phyloP scores from a whole-genome alignment of 1,140 invertebrate species.

The Oryctes rhinoceros region DNA sequence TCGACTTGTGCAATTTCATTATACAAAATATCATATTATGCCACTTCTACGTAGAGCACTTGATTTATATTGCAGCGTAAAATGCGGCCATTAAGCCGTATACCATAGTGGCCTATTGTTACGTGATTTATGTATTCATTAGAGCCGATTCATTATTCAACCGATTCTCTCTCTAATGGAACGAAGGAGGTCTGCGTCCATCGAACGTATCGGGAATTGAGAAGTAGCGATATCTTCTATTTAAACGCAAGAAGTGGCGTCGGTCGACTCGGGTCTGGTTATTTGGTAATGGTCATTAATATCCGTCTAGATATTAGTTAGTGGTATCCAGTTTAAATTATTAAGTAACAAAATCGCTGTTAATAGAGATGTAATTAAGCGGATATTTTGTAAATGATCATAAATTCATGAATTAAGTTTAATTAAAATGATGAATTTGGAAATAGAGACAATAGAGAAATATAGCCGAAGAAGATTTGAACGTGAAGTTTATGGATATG shows the following conservation, averaged over 20 bases:
- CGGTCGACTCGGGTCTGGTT: not conserved
- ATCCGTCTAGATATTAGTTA: not conserved
- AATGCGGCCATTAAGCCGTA: constrained; percentile 17
- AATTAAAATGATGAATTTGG: too few relatives aligned
- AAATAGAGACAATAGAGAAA: too few relatives aligned
- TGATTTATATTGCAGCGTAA: constrained; percentile 26
- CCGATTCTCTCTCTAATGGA: constrained; percentile 12
- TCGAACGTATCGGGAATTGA: not conserved
- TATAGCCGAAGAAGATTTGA: too few relatives aligned
- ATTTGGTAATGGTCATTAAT: constrained; percentile 19
- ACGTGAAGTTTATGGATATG: too few relatives aligned
- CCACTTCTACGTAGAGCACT: not conserved
- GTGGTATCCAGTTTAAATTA: not conserved
- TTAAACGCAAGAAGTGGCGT: not conserved
- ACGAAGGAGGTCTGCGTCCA: constrained; percentile 1
- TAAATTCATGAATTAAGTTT: not conserved
- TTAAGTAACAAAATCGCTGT: constrained; percentile 6
- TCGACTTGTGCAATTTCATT: too few relatives aligned
- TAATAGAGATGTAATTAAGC: not conserved
- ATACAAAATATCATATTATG: not conserved
- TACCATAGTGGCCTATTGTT: constrained; percentile 20
- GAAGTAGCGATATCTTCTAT: constrained; percentile 1
- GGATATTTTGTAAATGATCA: not conserved
- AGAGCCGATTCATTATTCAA: constrained; percentile 25
- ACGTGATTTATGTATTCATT: constrained; percentile 27